A percentile compares a stretch with the other conserved stretches of the same genome.
These are phyloP conservation scores for Lepisosteus oculatus DNA, from an alignment of 2,113 vertebrate species.

Conservation along the genomic window DNA sequence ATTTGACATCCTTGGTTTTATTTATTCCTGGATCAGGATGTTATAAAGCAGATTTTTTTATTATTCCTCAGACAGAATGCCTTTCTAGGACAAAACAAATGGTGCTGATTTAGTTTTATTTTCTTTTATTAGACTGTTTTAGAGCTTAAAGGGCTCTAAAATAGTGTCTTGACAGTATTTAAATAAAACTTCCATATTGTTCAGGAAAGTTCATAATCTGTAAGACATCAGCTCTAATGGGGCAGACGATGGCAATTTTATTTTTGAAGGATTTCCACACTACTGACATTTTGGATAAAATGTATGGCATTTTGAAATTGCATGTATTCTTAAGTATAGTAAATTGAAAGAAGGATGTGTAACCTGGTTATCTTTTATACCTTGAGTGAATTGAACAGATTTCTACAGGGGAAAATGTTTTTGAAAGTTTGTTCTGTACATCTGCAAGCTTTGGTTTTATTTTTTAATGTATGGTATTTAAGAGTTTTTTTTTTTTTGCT, in stretches of 20 bases:
- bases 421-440: slow-evolving; percentile 46
- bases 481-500: slow-evolving; percentile 21
- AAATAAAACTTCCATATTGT: slow-evolving; percentile 23
- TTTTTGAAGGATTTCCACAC: slow-evolving; percentile 33
- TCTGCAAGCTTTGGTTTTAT: slow-evolving; percentile 52
- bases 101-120: slow-evolving; percentile 62
- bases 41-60: slow-evolving; percentile 39
- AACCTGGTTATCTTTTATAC: slow-evolving; percentile 53
- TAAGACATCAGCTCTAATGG: slow-evolving; percentile 41
- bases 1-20: slow-evolving; percentile 32
- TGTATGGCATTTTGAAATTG: slow-evolving; percentile 52
- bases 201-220: slow-evolving; percentile 35
- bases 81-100: slow-evolving; percentile 34
- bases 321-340: slow-evolving; percentile 54
- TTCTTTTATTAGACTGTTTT: background rate
- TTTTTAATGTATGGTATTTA: slow-evolving; percentile 46
- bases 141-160: background rate
- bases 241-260: slow-evolving; percentile 44
- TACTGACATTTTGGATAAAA: slow-evolving; percentile 44
- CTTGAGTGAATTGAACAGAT: slow-evolving; percentile 42
- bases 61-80: slow-evolving; percentile 44
- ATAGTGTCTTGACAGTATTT: slow-evolving; percentile 9
- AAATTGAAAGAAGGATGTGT: slow-evolving; percentile 46
- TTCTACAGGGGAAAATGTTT: slow-evolving; percentile 28
- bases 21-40: slow-evolving; percentile 15